Conservation (phyloP, 2,888 invertebrate genomes). For the Archips crataeganus region DNA sequence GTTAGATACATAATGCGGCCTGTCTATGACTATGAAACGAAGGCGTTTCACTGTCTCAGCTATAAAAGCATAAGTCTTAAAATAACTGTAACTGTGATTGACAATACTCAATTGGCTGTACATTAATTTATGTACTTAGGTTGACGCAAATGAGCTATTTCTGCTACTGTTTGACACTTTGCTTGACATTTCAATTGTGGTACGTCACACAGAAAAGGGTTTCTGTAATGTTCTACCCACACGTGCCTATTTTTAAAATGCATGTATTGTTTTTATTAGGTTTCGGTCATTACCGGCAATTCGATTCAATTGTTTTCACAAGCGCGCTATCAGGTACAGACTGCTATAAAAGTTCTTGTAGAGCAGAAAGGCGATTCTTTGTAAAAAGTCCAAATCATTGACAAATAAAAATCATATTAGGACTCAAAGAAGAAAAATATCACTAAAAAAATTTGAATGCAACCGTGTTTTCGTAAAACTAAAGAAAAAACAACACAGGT, state of each 20-base stretch:
- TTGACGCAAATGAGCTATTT: slow-evolving; percentile 25
- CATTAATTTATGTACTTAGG: background rate
- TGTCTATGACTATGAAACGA: too few species aligned
- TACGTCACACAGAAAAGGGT: background rate
- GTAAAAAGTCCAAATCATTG: too few species aligned
- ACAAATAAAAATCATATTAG: too few species aligned
- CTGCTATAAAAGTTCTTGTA: too few species aligned
- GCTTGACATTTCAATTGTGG: slow-evolving; percentile 30
- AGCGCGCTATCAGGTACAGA: background rate
- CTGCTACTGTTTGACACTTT: slow-evolving; percentile 21
- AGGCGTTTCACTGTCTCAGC: too few species aligned
- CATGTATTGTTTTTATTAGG: background rate
- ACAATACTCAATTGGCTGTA: background rate
- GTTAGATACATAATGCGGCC: too few species aligned
- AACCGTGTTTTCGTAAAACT: too few species aligned
- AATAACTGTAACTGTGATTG: background rate
- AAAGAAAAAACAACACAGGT: too few species aligned
- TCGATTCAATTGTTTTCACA: background rate
- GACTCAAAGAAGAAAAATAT: too few species aligned
- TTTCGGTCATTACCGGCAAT: background rate
- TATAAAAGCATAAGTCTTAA: too few species aligned
- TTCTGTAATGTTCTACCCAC: background rate
- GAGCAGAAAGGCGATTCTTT: too few species aligned
- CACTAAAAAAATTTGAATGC: too few species aligned
- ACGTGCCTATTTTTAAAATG: background rate